Base-by-base conservation (phyloP, 2,797 vertebrate species). In the Psittacula derbiana region DNA sequence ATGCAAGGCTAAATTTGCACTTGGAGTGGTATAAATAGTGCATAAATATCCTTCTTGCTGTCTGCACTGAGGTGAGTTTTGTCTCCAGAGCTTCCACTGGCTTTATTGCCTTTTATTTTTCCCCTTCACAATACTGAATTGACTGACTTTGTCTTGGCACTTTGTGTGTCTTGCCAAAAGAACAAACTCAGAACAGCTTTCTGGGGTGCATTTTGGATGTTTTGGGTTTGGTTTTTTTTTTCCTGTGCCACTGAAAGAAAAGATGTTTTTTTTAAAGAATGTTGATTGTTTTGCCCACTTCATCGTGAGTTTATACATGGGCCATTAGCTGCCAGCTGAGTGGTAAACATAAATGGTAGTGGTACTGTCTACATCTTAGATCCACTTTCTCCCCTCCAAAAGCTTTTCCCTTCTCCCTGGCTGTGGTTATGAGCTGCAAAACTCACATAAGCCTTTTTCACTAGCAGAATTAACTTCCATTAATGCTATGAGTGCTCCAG, bases 321-420 rank as follows among this genome's bases (percentile, higher is more conserved):
- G 57, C 91, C 93, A 95, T 96, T 92, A 95, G 84, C 74, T 95
- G 64, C 90, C 92, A 89, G 90, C 95, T 92, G 75, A 93, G 81
- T 93, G 84, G 58, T 91, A 95, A 96, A 91, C 86, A 84, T 78
- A 90, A 95, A 86, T 90, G 87, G 86, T 91, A 72, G 72, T 95
- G 89, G 81, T 80, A 79, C 80, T 92, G 79, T 80, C 85, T 94
- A 44, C 73, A 61, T 88, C 85, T 91, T 66, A n/a, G 61, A 89
- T 73, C 69, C 47, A 44, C 74, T 91, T 65, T 66, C 67, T 87
- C 49, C 49, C 60, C 53, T 72, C 78, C 92, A 78, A 73, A 93
- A 97, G 89, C 88, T 94, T 89, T 89, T 90, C 69, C 69, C 46
- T 91, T 93, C 84, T 96, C 91, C 65, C 92, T 70, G 47, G 82